Evolutionary conservation across 2,113 vertebrate species (phyloP), one percentile per base, ranked within the genome.

Genomic region (Halichoeres trimaculatus): DNA sequence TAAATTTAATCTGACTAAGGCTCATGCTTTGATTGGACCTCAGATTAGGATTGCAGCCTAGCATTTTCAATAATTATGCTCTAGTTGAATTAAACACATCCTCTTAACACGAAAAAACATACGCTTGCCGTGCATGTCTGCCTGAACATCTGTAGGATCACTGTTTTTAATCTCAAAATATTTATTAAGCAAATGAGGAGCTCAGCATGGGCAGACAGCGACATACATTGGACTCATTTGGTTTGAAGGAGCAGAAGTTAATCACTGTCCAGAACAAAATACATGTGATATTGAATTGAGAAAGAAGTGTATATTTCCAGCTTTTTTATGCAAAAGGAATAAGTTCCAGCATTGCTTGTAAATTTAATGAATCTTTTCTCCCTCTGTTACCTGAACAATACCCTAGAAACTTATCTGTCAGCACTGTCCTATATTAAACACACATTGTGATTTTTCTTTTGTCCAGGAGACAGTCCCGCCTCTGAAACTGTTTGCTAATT

Each of bases 401-500:
- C 69, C 75, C 43, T 35, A 38, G 68, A 81, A 86, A 92, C 74
- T 65, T 91, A 91, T 90, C 90, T 91, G 68, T 45, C n/a, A 66
- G 73, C 62, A 85, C 87, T 81, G 86, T 87, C 80, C 80, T 82
- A 88, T 80, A 91, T 90, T 85, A 93, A 90, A 77, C 58, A n/a
- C 69, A 63, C 26, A 74, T 85, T 86, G 75, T 87, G 30, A 4
- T 30, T 30, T 30, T 30, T 30, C 30, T 78, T 75, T 80, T 86
- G 74, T 85, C 74, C 63, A 50, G 2, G 84, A 93, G 81, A 96
- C 95, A 97, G 95, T 96, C 93, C 95, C 94, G 94, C 93, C 94
- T 93, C 95, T 94, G 94, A 94, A 90, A 93, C 95, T 94, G 85
- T 92, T 89, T 92, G 95, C 95, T 96, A 96, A 97, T 95, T 97